Conservation (phyloP, 2,113 vertebrate genomes). For the Montifringilla adamsi region DNA sequence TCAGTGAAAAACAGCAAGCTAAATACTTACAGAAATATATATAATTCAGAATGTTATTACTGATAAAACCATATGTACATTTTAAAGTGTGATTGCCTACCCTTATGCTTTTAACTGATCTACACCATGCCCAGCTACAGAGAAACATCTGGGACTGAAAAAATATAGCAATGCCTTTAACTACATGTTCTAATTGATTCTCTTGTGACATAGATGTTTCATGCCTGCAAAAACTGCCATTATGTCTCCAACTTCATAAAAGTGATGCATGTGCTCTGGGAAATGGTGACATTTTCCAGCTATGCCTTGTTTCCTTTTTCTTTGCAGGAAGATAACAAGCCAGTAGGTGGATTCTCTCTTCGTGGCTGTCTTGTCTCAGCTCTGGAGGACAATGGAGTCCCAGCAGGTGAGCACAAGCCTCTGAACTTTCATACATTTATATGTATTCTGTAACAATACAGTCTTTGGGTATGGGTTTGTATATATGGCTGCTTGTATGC, state of each 20-base stretch:
- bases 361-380: slow-evolving; percentile 90
- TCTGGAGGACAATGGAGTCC: slow-evolving; percentile 89
- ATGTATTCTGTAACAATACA: neutral
- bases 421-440: neutral
- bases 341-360: slow-evolving; percentile 88
- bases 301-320: neutral
- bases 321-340: slow-evolving; percentile 86
- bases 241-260: neutral
- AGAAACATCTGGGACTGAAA: neutral
- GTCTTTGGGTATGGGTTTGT: neutral
- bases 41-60: neutral
- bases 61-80: neutral
- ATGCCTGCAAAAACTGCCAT: neutral
- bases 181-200: neutral
- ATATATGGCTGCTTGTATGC: neutral
- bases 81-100: neutral
- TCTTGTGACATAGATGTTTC: neutral
- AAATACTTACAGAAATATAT: neutral
- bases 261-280: neutral
- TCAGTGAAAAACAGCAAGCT: neutral
- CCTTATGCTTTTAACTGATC: neutral
- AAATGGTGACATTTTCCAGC: neutral
- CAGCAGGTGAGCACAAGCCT: slow-evolving; percentile 77
- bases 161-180: neutral
- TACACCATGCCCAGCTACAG: neutral